Base-by-base conservation (phyloP, 2,888 invertebrate genomes). In the Stegana nigrithorax region DNA sequence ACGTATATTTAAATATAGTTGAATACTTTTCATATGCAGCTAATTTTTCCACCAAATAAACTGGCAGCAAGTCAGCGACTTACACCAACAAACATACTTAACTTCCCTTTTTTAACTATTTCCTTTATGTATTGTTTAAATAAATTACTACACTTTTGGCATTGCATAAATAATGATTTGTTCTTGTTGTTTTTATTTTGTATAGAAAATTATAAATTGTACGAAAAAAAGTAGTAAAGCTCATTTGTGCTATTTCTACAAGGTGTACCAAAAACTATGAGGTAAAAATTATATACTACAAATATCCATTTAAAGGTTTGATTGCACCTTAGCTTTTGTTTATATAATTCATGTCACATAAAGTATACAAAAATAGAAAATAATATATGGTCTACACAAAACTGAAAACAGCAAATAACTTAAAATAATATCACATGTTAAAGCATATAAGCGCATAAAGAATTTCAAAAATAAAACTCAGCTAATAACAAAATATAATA, bases 171-270 rank as follows among this genome's bases (percentile, higher is more conserved):
- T n/a, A n/a, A n/a, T 21, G 10, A 23, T 42, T 57, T 26, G 12
- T 44, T 26, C 26, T 44, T 62, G 61, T 71, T 6, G n/a, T 57
- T n/a, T n/a, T n/a, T n/a, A n/a, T n/a, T n/a, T n/a, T n/a, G n/a
- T n/a, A n/a, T n/a, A n/a, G n/a, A n/a, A n/a, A n/a, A n/a, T n/a
- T n/a, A n/a, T n/a, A n/a, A n/a, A n/a, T n/a, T n/a, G n/a, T n/a
- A n/a, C n/a, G n/a, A 21, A 12, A 55, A 10, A 32, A 32, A 32
- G 12, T 32, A n/a, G n/a, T 60, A 60, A 51, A 51, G 60, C 51
- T 12, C 25, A 7, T 64, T 75, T 79, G 75, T 75, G 79, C 79
- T 70, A 55, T 77, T 75, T 79, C 70, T 79, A 75, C 75, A 75
- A 72, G 65, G 73, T 75, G 74, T 65, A 64, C 39, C 64, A 32